Evolutionary conservation across 1,140 invertebrate species (phyloP).

Genomic region (Diploscapter pachys): DNA sequence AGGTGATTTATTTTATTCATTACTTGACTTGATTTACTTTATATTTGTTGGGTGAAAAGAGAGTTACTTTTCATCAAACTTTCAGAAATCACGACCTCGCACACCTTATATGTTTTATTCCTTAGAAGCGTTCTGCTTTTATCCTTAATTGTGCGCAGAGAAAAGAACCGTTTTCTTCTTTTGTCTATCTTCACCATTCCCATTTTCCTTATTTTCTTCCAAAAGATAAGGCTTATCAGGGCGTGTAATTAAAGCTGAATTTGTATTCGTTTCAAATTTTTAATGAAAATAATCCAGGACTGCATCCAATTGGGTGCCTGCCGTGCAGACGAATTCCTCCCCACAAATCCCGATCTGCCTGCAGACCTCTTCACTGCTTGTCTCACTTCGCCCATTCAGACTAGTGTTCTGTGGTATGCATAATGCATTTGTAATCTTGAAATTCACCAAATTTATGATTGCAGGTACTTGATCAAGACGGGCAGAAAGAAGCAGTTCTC

Average conservation of each 20-base stretch:
- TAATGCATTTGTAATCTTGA: slow-evolving; percentile 26
- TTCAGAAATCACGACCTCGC: too few species aligned
- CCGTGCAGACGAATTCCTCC: slow-evolving; percentile 81
- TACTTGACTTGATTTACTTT: too few species aligned
- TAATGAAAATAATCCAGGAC: slow-evolving; percentile 64
- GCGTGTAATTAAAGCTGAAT: too few species aligned
- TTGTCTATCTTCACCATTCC: too few species aligned
- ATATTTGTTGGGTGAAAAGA: too few species aligned
- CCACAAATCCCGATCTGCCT: slow-evolving; percentile 96
- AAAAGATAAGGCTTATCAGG: too few species aligned
- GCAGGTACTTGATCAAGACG: slow-evolving; percentile 14
- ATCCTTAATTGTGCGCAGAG: too few species aligned
- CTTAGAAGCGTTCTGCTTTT: too few species aligned
- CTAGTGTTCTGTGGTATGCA: slow-evolving; percentile 78
- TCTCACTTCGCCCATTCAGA: slow-evolving; percentile 95
- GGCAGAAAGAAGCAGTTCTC: slow-evolving; percentile 20
- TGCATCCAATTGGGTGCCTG: slow-evolving; percentile 96
- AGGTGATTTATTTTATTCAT: slow-evolving; percentile 5
- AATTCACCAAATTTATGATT: neutral
- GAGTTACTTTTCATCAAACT: too few species aligned
- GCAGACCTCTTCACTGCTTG: slow-evolving; percentile 97
- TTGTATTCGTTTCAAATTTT: neutral
- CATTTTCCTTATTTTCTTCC: too few species aligned
- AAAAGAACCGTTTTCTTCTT: too few species aligned
- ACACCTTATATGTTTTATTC: too few species aligned